Evolutionary conservation across 2,888 invertebrate species (phyloP), one percentile per base, ranked within the genome.

Genomic region (Morinoia aosen): DNA sequence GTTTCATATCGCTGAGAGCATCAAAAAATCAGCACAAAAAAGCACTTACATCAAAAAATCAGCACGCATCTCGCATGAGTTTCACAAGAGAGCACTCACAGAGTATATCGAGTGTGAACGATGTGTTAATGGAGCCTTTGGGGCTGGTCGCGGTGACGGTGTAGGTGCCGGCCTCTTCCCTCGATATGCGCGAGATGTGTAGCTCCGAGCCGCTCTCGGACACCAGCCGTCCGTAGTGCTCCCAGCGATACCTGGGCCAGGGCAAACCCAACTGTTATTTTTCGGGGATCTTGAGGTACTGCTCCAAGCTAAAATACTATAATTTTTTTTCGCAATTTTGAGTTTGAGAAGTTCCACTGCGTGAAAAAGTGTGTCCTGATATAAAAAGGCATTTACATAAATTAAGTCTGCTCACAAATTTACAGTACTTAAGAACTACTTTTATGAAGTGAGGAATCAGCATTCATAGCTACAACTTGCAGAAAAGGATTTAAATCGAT

Each of bases 141-240:
- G 96, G 96, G 95, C 95, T 96, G 93, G 96, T 96, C 39, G 96
- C 96, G 48, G 76, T 96, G 95, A 96, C 96, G 58, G 96, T 95
- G 95, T 96, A 96, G 95, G 95, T 95, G 16, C 96, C 96, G 0
- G 95, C 61, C 48, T 95, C 88, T 48, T 95, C 40, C 58, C 96
- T 57, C 8, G 40, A 39, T 25, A 96, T 93, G n/a, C 95, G 58
- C 0, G 96, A 95, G 25, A 96, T 91, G 48, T 94, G 58, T 25
- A 96, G 95, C 91, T 96, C 95, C 14, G 96, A 95, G 40, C 91
- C 95, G 33, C 93, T 91, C 12, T 95, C 95, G 88, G 96, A 95
- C 95, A 96, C 93, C 16, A 96, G 95, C 93, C 95, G 95, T 88
- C 96, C 96, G 56, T 94, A 95, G 5, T 95, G 95, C 88, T 95